Base-by-base conservation (phyloP, 2,113 vertebrate species). In the Misgurnus mizolepis region DNA sequence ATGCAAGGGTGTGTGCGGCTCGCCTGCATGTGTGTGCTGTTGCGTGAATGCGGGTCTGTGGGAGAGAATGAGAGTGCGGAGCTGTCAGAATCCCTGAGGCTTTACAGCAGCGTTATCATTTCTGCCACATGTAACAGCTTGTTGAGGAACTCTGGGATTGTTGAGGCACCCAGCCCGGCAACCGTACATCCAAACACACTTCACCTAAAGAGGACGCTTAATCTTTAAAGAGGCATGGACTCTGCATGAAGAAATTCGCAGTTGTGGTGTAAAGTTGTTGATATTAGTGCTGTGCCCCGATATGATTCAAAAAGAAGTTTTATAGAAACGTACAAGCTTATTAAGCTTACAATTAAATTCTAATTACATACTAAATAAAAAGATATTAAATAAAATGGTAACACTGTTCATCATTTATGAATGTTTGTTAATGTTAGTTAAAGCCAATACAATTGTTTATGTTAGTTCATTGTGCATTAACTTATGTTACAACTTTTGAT, bases 121-220 rank as follows among this genome's bases (percentile, higher is more conserved):
- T 58, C 17, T 72, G 47, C 56, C 67, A 71, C 67, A 72, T 78
- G 68, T 74, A 78, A 39, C n/a, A 78, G 71, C 79, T 49, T 81
- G 74, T 81, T 14, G 27, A 73, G 47, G 49, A 62, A 79, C 50
- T 53, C 50, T 53, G 50, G 50, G 50, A 53, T 53, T 53, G 14
- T 15, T 12, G 50, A 14, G n/a, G 62, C 40, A 62, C 72, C 17
- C 34, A 78, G 11, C 45, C 53, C 53, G 47, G n/a, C 39, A 77
- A 53, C 50, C 6, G 11, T 7, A 60, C 8, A 47, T 27, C 45
- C 4, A 76, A 64, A 7, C 34, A n/a, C 14, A 22, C 67, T 69
- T 69, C 34, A 39, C 55, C 66, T 56, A 70, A 62, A 67, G 11
- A 43, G 67, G 39, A 73, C 39, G n/a, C 41, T 40, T 50, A 39